A percentile compares a stretch with the other conserved stretches of the same genome.
Conservation (phyloP, 2,797 vertebrate genomes). For the Rhodeus uyekii region DNA sequence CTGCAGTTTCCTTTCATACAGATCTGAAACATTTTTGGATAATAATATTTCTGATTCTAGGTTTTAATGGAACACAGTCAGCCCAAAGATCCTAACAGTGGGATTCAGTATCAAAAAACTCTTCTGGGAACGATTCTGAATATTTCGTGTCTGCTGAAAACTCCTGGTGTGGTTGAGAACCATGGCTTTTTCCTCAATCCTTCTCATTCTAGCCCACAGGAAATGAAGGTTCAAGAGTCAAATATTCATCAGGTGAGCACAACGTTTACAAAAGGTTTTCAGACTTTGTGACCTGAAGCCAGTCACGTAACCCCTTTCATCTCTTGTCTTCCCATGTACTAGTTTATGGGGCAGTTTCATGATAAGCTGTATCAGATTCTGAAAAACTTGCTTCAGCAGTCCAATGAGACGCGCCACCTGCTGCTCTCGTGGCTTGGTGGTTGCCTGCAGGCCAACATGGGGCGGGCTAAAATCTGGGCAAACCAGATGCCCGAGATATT, state of each 20-base stretch:
- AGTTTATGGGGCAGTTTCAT: slow-evolving; percentile 97
- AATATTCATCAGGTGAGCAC: slow-evolving; percentile 92
- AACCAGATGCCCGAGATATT: slow-evolving; percentile 99
- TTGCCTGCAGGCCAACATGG: slow-evolving; percentile 92
- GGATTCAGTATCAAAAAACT: slow-evolving; percentile 95
- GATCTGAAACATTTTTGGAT: background rate
- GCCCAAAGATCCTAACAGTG: slow-evolving; percentile 91
- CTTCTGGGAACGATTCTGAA: slow-evolving; percentile 86
- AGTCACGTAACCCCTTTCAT: slow-evolving; percentile 14
- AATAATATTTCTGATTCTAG: slow-evolving; percentile 65
- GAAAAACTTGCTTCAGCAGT: slow-evolving; percentile 92
- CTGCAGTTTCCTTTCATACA: background rate
- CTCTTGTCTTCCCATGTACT: slow-evolving; percentile 38
- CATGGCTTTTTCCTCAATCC: slow-evolving; percentile 94
- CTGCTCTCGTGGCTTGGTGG: slow-evolving; percentile 94
- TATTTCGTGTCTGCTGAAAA: slow-evolving; percentile 94
- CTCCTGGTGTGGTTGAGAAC: slow-evolving; percentile 92
- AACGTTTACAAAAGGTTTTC: background rate
- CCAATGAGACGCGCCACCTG: slow-evolving; percentile 90
- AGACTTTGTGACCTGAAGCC: background rate
- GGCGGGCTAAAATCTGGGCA: slow-evolving; percentile 96
- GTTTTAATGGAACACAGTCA: slow-evolving; percentile 92
- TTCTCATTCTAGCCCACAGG: slow-evolving; percentile 92
- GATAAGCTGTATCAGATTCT: slow-evolving; percentile 95
- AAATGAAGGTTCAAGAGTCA: slow-evolving; percentile 96